Base-by-base conservation (phyloP, 2,888 invertebrate genomes). In the Iselma pallidipennis region DNA sequence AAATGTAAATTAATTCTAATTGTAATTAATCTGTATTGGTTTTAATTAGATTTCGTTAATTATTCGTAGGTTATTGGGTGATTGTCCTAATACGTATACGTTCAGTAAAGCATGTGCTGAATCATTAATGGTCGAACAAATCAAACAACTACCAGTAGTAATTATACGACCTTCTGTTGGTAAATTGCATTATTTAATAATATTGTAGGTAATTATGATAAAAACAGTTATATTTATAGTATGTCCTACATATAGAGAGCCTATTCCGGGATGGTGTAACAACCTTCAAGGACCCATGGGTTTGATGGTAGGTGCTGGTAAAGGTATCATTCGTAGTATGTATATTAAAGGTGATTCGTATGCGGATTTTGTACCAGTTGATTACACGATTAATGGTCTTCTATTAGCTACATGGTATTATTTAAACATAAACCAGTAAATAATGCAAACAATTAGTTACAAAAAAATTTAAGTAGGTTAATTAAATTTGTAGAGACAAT, bases 91-190 rank as follows among this genome's bases (percentile, higher is more conserved):
- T 79, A 94, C 95, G 0, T 97, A 96, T 78, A 95, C 96, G 0
- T 95, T 92, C 77, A 96, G 97, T 0, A 98, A 98, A 82, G 92
- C 95, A 0, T 81, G 98, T 12, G 92, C 94, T 0, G 97, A 97
- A 81, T 88, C 89, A 9, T 77, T 96, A 59, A 90, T 95, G 0
- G 88, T 90, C 2, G 91, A 94, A 75, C 88, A 91, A 49, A 90
- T 92, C 81, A 81, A 85, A 1, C 85, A 88, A 31, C 81, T 98
- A 9, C 96, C 96, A 0, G 85, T 90, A 0, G 85, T 92, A 57
- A 90, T 98, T 57, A 82, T 95, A 21, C 83, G 97, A 69, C 96
- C 95, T 1, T 94, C 95, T 0, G 92, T 95, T 69, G 89, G 61
- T 61, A 28, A 53, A 29, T 37, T 14, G n/a, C 33, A 33, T 33